phyloP scores from a whole-genome alignment of 2,797 vertebrate genomes.

The Chromobotia macracanthus region DNA sequence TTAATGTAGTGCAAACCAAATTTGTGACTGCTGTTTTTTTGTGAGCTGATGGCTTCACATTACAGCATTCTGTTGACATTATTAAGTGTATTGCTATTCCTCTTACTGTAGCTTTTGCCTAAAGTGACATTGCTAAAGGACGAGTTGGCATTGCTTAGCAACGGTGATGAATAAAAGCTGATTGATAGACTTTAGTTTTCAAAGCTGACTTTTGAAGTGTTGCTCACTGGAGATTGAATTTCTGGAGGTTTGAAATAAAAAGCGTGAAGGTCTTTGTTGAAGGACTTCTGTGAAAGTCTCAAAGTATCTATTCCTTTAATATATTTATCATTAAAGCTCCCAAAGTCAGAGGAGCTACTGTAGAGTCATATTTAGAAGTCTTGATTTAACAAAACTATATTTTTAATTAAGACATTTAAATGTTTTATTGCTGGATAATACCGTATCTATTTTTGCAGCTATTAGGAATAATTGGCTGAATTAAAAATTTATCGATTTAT shows the following conservation, averaged over 20 bases:
- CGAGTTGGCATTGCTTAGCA: constrained; percentile 49
- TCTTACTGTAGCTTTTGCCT: constrained; percentile 24
- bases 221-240: constrained; percentile 53
- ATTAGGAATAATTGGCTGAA: background rate
- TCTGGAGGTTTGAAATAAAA: constrained; percentile 44
- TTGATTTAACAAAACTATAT: background rate
- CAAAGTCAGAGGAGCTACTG: constrained; percentile 18
- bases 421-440: background rate
- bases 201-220: constrained; percentile 65
- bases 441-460: background rate
- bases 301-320: constrained; percentile 23
- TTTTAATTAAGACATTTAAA: background rate
- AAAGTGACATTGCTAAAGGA: constrained; percentile 49
- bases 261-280: constrained; percentile 39
- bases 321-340: constrained; percentile 12
- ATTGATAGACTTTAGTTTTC: constrained; percentile 63
- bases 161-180: constrained; percentile 57
- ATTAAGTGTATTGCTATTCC: constrained; percentile 40
- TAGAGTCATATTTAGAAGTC: background rate
- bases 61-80: constrained; percentile 49
- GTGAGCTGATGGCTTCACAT: background rate
- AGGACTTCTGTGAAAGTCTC: constrained; percentile 30
- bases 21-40: constrained; percentile 28
- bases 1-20: constrained; percentile 59
- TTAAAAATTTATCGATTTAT: background rate